Conservation (phyloP, 2,797 vertebrate species). For the Tenualosa ilisha region DNA sequence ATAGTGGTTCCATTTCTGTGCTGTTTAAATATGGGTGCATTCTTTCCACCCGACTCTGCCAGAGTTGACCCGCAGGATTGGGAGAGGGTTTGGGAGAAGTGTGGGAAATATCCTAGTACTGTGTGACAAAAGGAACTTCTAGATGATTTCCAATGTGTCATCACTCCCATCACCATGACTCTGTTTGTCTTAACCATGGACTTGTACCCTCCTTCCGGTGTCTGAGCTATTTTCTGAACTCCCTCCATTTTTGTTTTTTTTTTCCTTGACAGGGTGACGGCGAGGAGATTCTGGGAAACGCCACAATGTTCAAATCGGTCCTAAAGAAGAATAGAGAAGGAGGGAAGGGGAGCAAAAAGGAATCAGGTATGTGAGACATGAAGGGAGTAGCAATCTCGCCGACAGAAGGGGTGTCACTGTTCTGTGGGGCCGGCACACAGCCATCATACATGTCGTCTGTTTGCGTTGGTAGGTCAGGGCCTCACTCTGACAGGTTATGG, state of each 20-base stretch:
- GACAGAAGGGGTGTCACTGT: background rate
- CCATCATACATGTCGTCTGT: background rate
- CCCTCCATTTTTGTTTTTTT: background rate
- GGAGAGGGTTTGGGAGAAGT: conserved; percentile 48
- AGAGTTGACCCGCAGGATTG: conserved; percentile 65
- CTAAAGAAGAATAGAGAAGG: conserved; percentile 96
- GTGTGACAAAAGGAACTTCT: conserved; percentile 37
- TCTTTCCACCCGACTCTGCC: conserved; percentile 67
- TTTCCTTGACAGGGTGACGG: conserved; percentile 64
- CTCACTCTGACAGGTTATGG: background rate
- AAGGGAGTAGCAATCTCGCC: background rate
- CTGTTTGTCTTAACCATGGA: background rate
- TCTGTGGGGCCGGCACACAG: background rate
- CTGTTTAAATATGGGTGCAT: conserved; percentile 78
- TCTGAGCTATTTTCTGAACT: background rate
- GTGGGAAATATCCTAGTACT: conserved; percentile 69
- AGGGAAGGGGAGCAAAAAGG: conserved; percentile 89
- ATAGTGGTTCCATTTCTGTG: conserved; percentile 72
- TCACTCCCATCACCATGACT: conserved; percentile 27
- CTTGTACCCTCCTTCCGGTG: background rate
- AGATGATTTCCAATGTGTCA: conserved; percentile 11
- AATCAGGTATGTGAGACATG: conserved; percentile 81
- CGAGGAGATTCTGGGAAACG: conserved; percentile 63
- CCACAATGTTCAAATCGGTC: conserved; percentile 94
- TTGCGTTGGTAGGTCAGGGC: background rate